Evolutionary conservation across 2,113 vertebrate genomes (phyloP).

Genomic region (Grammomys surdaster): DNA sequence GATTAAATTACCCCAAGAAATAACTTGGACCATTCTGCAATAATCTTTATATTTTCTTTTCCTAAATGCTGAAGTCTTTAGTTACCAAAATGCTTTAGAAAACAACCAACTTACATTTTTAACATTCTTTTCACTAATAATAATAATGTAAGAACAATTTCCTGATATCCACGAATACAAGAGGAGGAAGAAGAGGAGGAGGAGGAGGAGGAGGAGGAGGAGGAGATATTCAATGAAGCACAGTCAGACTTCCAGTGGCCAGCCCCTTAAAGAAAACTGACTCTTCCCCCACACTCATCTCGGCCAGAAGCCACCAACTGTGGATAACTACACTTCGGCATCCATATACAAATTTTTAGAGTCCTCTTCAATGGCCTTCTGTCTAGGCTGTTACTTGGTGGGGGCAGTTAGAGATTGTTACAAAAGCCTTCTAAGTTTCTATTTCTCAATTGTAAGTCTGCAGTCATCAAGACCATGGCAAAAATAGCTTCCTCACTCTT

Average conservation of each 20-base stretch:
- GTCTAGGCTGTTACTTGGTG: neutral
- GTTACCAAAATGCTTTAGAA: conserved; percentile 57
- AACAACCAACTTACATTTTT: conserved; percentile 38
- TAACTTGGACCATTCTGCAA: conserved; percentile 19
- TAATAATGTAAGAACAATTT: conserved; percentile 11
- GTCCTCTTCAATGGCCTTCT: neutral
- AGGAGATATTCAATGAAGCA: neutral
- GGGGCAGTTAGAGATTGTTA: neutral
- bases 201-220: too few species aligned
- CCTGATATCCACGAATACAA: neutral
- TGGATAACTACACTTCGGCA: neutral
- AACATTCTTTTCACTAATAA: conserved; percentile 24
- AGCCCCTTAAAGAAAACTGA: neutral
- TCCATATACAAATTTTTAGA: neutral
- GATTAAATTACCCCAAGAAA: conserved; percentile 49
- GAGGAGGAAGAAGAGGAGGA: too few species aligned
- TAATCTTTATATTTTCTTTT: conserved; percentile 54
- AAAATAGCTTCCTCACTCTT: neutral
- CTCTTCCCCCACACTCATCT: too few species aligned
- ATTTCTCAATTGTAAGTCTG: neutral
- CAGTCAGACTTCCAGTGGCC: neutral
- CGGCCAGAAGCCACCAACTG: neutral
- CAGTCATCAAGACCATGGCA: neutral
- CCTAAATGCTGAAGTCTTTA: conserved; percentile 20
- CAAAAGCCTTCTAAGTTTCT: neutral